Evolutionary conservation across 2,797 vertebrate genomes (phyloP), one percentile per base, ranked within the genome.

Genomic region (Pygocentrus nattereri): DNA sequence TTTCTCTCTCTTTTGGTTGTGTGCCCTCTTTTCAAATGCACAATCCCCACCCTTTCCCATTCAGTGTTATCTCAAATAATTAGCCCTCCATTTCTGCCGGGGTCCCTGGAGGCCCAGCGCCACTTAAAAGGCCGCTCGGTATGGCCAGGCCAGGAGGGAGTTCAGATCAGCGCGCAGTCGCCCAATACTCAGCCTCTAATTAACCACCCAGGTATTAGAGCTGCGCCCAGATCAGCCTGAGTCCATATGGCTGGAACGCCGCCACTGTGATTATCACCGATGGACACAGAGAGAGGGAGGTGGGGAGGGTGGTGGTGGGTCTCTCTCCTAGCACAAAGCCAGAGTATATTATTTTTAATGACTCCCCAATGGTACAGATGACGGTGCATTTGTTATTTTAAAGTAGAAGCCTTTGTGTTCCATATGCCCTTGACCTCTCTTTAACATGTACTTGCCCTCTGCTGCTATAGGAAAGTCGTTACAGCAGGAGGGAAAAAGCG

Each of bases 1-100:
- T 83, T 34, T 75, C 65, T 69, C 70, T 52, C 30, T 81, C 78
- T 81, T 86, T 88, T 79, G 67, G 80, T 65, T 82, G 78, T 89
- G 86, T 92, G 91, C 88, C 93, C 93, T 94, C 84, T 90, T 95
- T 94, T 93, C 93, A 91, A 90, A 94, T 89, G 93, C 90, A 85
- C 90, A 85, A 86, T 84, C 86, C 90, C 86, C n/a, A n/a, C 88
- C 82, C 72, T 79, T 74, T 81, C 93, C 93, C 91, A 93, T 95
- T 94, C 88, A 91, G 34, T 94, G 94, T 97, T 96, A 96, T 96
- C 96, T 95, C 94, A 95, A 95, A 96, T 96, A 96, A 97, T 97
- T 96, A 96, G 94, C 94, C 93, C 86, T 87, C 80, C 90, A 94
- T 95, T 95, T 93, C 94, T 91, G 91, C 90, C 92, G 7, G 31